These are phyloP conservation scores for Ictidomys tridecemlineatus DNA, from an alignment of 2,113 vertebrate genomes.

Conservation along the genomic window DNA sequence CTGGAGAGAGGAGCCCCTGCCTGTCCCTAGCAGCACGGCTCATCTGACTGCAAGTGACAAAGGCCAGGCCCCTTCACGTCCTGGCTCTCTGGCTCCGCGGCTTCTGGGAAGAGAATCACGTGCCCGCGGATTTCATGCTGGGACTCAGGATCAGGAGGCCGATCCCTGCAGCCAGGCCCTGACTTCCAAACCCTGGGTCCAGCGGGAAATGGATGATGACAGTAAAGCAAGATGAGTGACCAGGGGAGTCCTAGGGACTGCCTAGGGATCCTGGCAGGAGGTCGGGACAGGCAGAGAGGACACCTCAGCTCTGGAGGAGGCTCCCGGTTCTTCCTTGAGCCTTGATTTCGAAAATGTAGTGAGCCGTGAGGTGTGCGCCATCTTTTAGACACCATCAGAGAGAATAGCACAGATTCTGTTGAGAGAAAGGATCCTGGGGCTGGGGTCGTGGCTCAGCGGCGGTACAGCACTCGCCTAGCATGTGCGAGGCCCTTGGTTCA, in stretches of 20 bases:
- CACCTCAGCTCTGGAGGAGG: no score
- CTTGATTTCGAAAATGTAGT: neutral
- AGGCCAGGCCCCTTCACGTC: neutral
- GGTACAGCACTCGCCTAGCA: no score
- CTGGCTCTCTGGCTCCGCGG: rapidly evolving
- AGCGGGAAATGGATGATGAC: rapidly evolving
- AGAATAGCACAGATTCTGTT: neutral
- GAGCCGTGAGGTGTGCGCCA: rapidly evolving
- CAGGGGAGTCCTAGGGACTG: rapidly evolving
- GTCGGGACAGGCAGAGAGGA: rapidly evolving
- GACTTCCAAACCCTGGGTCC: neutral
- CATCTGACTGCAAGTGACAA: neutral
- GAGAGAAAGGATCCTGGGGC: neutral
- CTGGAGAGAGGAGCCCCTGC: neutral
- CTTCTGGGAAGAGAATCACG: no score
- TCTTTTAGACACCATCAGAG: neutral
- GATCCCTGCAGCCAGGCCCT: neutral
- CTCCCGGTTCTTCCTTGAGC: neutral
- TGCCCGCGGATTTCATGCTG: neutral
- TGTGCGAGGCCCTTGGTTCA: no score
- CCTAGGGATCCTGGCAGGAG: neutral
- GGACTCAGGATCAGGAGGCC: neutral
- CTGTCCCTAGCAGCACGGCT: neutral
- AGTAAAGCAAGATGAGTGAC: rapidly evolving
- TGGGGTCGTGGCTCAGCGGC: no score